Evolutionary conservation across 2,888 invertebrate genomes (phyloP), one percentile per base, ranked within the genome.

Genomic region (Pollenia griseotomentosa): DNA sequence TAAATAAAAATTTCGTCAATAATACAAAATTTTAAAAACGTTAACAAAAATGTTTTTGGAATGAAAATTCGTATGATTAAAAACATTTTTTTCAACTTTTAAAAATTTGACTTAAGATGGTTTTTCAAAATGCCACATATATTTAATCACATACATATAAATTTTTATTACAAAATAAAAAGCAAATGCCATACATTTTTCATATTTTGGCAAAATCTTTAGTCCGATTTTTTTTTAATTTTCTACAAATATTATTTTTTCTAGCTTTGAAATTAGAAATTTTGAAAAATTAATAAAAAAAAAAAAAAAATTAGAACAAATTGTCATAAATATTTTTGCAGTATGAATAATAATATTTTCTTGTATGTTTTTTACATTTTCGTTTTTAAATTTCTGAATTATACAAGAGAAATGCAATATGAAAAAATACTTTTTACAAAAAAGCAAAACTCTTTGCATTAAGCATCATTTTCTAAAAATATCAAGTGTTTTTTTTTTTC

Each of bases 381-480:
- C 14, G 48, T 57, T 57, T 40, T 16, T 33, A 63, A 46, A 66
- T 23, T 40, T 66, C 33, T 61, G 48, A 12, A 70, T 68, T 65
- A 57, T 73, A 40, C 9, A 66, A 53, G 68, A 68, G 46, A 66
- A 73, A 78, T 74, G 48, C 19, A 74, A n/a, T 66, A 66, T 78
- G 42, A 48, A 40, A 14, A 68, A 73, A 61, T 66, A 44, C n/a
- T 66, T 73, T 44, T 33, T 65, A 65, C 48, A 65, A 63, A 55
- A 12, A 16, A 33, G 5, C 33, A 55, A 77, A 77, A 79, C 57
- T 16, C 83, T 86, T 86, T 83, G 83, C 86, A 75, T 83, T 79
- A 42, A 83, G 75, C 86, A 86, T 83, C 79, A 80, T 83, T 83
- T 83, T 79, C 86, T 86, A 86, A 79, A 86, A 86, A 86, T 83